These are phyloP conservation scores for Limnephilus lunatus DNA, from an alignment of 2,888 invertebrate species.

Conservation along the genomic window DNA sequence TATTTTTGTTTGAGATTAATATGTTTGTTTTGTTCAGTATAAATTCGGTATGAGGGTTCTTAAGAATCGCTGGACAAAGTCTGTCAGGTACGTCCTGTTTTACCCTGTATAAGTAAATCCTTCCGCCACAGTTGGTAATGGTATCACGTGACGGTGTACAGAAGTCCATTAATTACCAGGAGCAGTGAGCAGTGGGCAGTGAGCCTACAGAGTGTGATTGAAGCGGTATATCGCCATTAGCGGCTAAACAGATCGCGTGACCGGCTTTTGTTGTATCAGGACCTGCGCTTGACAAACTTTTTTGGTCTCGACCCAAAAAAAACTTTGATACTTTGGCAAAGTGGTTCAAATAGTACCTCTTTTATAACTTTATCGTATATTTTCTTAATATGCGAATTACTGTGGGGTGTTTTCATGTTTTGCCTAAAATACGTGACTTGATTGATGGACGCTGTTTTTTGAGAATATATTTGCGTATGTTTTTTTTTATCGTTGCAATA, in stretches of 20 bases:
- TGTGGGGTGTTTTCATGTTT: too few species aligned
- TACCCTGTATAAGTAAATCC: background rate
- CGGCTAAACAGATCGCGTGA: slow-evolving; percentile 43
- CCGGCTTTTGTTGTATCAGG: background rate
- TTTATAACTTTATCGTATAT: background rate
- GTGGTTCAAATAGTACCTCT: background rate
- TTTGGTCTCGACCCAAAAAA: background rate
- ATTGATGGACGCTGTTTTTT: too few species aligned
- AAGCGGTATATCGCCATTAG: slow-evolving; percentile 19
- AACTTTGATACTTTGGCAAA: background rate
- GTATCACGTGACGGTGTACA: background rate
- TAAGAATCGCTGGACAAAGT: background rate
- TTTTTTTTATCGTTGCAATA: too few species aligned
- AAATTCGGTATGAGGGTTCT: background rate
- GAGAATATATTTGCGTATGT: too few species aligned
- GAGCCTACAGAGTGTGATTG: slow-evolving; percentile 23
- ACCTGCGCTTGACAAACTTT: slow-evolving; percentile 24
- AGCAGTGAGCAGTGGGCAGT: background rate
- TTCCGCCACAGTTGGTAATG: background rate
- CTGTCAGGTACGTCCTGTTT: background rate
- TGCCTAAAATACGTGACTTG: too few species aligned
- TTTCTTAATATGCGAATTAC: background rate
- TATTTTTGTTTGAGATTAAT: too few species aligned
- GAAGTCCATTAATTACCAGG: slow-evolving; percentile 37
- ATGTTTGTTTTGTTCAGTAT: too few species aligned